Base-by-base conservation (phyloP, 1,140 invertebrate species). In the Drosophila ambigua region DNA sequence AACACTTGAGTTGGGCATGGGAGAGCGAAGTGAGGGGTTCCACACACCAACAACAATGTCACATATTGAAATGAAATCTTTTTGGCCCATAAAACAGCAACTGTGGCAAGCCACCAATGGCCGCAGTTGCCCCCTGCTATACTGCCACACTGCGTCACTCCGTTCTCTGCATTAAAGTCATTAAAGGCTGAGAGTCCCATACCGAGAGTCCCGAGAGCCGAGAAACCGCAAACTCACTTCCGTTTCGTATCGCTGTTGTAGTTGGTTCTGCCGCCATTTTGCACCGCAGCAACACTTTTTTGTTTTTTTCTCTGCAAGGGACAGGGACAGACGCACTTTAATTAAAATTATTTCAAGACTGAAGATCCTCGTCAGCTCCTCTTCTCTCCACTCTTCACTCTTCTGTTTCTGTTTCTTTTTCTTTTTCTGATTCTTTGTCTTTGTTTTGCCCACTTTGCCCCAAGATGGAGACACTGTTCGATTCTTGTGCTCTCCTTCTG, bases 61-160 rank as follows among this genome's bases (percentile, higher is more conserved):
- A 79, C 64, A 87, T 69, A 72, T 88, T 78, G 78, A 90, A 90
- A 90, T 85, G 78, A 79, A 90, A 90, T 90, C 81, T 90, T 77
- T 90, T 90, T 90, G 85, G 85, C 80, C 85, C 81, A 90, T 82
- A 85, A 90, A 90, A 82, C 62, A 59, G 49, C 51, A 77, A 84
- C 72, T 79, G 68, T 84, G 77, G 68, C 67, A 59, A 59, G 35
- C 35, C 35, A 35, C 11, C 31, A 35, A 35, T 35, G 31, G 31
- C 31, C 9, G 31, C 35, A 39, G 35, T 13, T 39, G 35, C 35
- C 35, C 35, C 35, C 11, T 2, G 35, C 11, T 1, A 1, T 2
- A 2, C 9, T 35, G 31, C 9, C 35, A 4, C 35, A 13, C 9
- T 39, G 31, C 31, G 3, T 7, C 31, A 9, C 35, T 5, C 35